Base-by-base conservation (phyloP, 2,113 vertebrate species). In the Aix galericulata region DNA sequence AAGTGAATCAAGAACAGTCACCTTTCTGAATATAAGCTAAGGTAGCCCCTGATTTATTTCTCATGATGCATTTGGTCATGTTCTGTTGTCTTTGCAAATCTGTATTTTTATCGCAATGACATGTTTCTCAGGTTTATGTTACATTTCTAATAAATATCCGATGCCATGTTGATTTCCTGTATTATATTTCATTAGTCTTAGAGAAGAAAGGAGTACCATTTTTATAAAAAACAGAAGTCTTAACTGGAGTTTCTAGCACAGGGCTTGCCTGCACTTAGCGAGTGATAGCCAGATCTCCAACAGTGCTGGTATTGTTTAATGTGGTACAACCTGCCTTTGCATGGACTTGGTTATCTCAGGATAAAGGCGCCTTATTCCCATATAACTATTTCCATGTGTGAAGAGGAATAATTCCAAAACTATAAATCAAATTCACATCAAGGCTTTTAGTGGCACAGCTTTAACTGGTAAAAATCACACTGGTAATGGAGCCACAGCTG, bases 11-110 rank as follows among this genome's bases (percentile, higher is more conserved):
- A 87, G 88, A 92, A 76, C 40, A 90, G 92, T 88, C 83, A 84
- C 91, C 83, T 89, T 92, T 94, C 74, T 7, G 10, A 93, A 93
- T 58, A 91, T 87, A 79, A 93, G 91, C n/a, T 76, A 93, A 95
- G 78, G 87, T 73, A 94, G 58, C 38, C 77, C 84, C 84, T 95
- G 90, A 96, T 96, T 94, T 93, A 96, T 96, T 95, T 96, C 83
- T 93, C 4, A 14, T 91, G 69, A 95, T 92, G 94, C 53, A 79
- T 96, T 96, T 95, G 88, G 86, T 91, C 96, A 69, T 93, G 86
- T 96, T 95, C 86, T 93, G 88, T 96, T 96, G 94, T 95, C 93
- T 96, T 94, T 96, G 66, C 66, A 90, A 94, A 95, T 90, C 90
- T 94, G 88, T 93, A 86, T 79, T 93, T 96, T 96, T 93, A 96